These are phyloP conservation scores for Nothobranchius furzeri DNA, from an alignment of 2,113 vertebrate species.

Conservation along the genomic window DNA sequence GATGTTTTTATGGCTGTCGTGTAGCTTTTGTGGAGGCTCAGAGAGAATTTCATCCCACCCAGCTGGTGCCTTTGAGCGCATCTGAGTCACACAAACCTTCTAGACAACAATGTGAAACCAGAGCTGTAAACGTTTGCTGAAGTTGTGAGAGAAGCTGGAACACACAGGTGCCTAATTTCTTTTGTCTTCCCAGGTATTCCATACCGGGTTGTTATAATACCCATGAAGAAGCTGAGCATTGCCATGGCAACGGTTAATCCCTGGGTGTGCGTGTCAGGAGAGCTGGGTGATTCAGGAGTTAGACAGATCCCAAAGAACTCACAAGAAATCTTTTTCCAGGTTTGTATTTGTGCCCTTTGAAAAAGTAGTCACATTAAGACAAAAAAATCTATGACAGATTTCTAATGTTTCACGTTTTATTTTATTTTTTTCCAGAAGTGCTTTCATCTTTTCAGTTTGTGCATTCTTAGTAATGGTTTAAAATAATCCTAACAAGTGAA, in stretches of 20 bases:
- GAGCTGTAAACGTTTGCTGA: constrained; percentile 2
- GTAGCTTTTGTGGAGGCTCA: background rate
- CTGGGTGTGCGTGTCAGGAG: constrained; percentile 95
- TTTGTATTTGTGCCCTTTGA: constrained; percentile 60
- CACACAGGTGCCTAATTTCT: background rate
- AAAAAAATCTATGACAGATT: background rate
- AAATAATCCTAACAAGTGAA: too few species aligned
- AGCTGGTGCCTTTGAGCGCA: constrained; percentile 3
- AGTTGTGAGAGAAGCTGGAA: constrained; percentile 7
- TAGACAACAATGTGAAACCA: background rate
- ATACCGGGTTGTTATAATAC: constrained; percentile 92
- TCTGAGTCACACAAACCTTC: background rate
- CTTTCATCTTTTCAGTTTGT: background rate
- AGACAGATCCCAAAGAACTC: constrained; percentile 95
- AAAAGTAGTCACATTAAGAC: background rate
- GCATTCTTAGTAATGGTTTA: background rate
- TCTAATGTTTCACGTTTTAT: background rate
- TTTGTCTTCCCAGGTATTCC: constrained; percentile 85
- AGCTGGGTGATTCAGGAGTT: constrained; percentile 92
- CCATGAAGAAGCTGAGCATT: constrained; percentile 97
- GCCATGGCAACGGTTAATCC: constrained; percentile 94
- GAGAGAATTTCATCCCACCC: background rate
- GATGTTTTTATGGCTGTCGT: constrained; percentile 10
- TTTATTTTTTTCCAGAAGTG: background rate
- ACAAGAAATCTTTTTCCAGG: constrained; percentile 96